Evolutionary conservation across 2,113 vertebrate genomes (phyloP), one percentile per base, ranked within the genome.

Genomic region (Cricetomys ansorgei): DNA sequence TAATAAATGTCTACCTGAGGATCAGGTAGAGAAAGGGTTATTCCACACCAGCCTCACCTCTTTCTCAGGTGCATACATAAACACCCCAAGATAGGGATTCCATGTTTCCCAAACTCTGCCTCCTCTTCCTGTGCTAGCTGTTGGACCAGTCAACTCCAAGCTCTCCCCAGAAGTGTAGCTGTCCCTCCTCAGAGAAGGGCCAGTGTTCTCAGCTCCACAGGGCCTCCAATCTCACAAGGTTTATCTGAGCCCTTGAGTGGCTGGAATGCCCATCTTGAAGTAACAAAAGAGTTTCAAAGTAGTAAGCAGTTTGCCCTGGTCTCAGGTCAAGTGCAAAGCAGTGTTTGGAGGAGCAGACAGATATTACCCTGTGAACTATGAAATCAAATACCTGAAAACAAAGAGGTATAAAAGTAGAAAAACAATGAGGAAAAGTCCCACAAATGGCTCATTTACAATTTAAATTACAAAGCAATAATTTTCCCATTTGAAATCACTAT

Each of bases 231-330:
- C 23, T 53, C 9, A 55, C 15, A 29, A 25, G 23, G 25, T 75
- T 45, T 2, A 34, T 31, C 34, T 21, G 7, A 62, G 55, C 43
- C 17, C 21, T 40, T 53, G 23, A 21, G 21, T 2, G 2, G 45
- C 3, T 2, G 0, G 0, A 16, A 15, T 4, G 9, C 16, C 12
- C 2, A 0, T 0, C 25, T 62, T 1, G 0, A 55, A 48, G 16
- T 2, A 7, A 65, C 31, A 21, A 45, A 48, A 25, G 1, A 65
- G 76, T 16, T 48, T 85, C 16, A 0, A n/a, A 5, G 1, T 1
- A 1, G 6, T 10, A 2, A 21, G 11, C 0, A 1, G 4, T 29
- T 43, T 31, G 12, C 10, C 34, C 34, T 1, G 12, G 50, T 6
- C 89, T 69, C 70, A 15, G 0, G 13, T 34, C 4, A 2, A 75